Percentiles rank a stretch among this genome's conserved stretches.
Evolutionary conservation across 2,113 vertebrate genomes (phyloP).

Genomic region (Crotalus horridus): DNA sequence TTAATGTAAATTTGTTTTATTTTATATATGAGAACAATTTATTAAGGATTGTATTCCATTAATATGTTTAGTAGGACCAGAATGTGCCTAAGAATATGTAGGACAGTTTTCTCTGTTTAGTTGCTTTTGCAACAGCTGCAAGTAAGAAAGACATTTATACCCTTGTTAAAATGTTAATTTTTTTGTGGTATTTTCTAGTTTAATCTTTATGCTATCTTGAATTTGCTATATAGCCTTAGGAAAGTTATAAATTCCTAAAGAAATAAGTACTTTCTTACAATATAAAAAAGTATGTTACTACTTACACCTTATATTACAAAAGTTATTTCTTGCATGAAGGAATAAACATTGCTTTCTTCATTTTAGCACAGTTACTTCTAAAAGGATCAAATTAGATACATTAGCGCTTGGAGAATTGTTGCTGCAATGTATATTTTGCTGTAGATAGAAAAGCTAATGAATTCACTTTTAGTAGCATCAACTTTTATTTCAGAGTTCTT

Average conservation of each 20-base stretch:
- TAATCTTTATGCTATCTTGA: neutral
- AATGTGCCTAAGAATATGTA: conserved; percentile 36
- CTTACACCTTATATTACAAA: neutral
- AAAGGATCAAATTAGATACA: neutral
- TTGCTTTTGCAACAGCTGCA: conserved; percentile 54
- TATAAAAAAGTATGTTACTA: neutral
- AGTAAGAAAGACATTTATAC: conserved; percentile 14
- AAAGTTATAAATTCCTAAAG: neutral
- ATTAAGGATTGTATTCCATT: conserved; percentile 3
- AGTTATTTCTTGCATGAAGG: neutral
- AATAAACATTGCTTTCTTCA: neutral
- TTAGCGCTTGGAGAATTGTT: neutral
- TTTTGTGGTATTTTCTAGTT: neutral
- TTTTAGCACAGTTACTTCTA: neutral
- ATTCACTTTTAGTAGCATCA: neutral
- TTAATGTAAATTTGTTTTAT: neutral
- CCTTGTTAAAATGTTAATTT: neutral
- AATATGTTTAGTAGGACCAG: conserved; percentile 37
- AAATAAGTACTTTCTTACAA: conserved; percentile 1
- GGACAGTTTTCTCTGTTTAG: conserved; percentile 33
- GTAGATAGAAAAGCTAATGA: neutral
- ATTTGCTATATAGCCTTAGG: neutral
- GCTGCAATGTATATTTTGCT: neutral
- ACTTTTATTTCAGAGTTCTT: conserved; percentile 9
- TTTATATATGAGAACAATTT: neutral